phyloP scores from a whole-genome alignment of 2,797 vertebrate species.

The Enteromius treurensis region DNA sequence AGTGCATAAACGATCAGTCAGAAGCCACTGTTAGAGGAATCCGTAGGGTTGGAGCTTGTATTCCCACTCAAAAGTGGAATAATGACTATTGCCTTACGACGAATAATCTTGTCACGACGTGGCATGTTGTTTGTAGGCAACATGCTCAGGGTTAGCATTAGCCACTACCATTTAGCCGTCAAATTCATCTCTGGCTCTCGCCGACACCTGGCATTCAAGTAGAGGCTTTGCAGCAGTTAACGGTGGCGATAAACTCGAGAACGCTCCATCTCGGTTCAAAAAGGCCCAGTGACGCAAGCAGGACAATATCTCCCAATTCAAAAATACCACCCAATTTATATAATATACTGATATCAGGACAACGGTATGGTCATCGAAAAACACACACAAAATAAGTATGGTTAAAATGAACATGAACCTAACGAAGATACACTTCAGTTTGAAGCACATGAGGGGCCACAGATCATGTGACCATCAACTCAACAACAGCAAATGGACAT shows the following conservation, averaged over 20 bases:
- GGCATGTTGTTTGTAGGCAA: slow-evolving; percentile 47
- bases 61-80: slow-evolving; percentile 11
- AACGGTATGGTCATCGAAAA: slow-evolving; percentile 29
- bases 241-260: background rate
- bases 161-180: slow-evolving; percentile 10
- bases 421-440: slow-evolving; percentile 59
- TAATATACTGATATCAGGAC: slow-evolving; percentile 37
- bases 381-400: slow-evolving; percentile 41
- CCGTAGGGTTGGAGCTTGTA: slow-evolving; percentile 1
- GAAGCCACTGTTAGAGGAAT: slow-evolving; percentile 76
- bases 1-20: slow-evolving; percentile 83
- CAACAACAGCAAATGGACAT: slow-evolving; percentile 46
- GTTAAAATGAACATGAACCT: slow-evolving; percentile 39
- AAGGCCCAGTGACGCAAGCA: slow-evolving; percentile 38
- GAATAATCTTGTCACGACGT: background rate
- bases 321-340: slow-evolving; percentile 28
- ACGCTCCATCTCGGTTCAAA: slow-evolving; percentile 14
- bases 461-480: slow-evolving; percentile 18
- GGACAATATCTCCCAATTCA: slow-evolving; percentile 34
- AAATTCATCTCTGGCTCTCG: slow-evolving; percentile 10
- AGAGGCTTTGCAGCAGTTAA: slow-evolving; percentile 35
- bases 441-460: slow-evolving; percentile 58
- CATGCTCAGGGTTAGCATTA: slow-evolving; percentile 31
- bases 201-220: slow-evolving; percentile 18
- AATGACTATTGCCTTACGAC: slow-evolving; percentile 29